These are phyloP conservation scores for Falco biarmicus DNA, from an alignment of 2,797 vertebrate genomes.

Conservation along the genomic window DNA sequence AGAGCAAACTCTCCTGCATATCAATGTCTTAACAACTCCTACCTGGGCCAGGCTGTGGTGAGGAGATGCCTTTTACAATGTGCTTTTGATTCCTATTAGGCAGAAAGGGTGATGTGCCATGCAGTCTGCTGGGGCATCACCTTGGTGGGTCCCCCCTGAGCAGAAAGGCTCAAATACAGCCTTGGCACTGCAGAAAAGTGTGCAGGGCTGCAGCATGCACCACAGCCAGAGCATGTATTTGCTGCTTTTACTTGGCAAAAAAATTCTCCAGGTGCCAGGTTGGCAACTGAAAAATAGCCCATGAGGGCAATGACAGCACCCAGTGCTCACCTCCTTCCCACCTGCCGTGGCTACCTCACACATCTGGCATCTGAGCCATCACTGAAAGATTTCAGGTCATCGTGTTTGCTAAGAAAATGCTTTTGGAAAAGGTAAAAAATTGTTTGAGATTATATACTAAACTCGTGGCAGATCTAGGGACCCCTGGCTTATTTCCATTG, in stretches of 20 bases:
- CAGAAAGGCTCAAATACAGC: background rate
- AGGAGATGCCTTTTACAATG: accelerated
- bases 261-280: accelerated
- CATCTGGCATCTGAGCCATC: background rate
- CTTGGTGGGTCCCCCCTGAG: accelerated
- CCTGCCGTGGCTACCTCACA: accelerated
- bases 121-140: accelerated
- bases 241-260: background rate
- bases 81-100: background rate
- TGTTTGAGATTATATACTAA: background rate
- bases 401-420: background rate
- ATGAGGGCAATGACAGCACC: accelerated
- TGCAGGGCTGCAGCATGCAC: background rate
- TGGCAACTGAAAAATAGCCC: background rate
- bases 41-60: background rate
- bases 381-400: no score
- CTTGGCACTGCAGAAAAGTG: background rate
- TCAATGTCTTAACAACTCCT: background rate
- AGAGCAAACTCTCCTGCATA: background rate
- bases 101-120: accelerated
- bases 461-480: background rate
- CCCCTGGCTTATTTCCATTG: background rate
- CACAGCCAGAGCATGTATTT: background rate
- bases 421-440: background rate
- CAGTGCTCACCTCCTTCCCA: background rate